Conservation (phyloP, 2,113 vertebrate species). For the Pan troglodytes region NHGRI_mPanTro3-v2.1_pri NC_072408.2:76635501-76636000, state of each 20-base stretch:
- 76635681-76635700: background rate
- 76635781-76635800: background rate
- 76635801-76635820: background rate
- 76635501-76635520: background rate
- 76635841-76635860: slow-evolving; percentile 15
- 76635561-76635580: background rate
- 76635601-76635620: background rate
- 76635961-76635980: background rate
- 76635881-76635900: slow-evolving; percentile 15
- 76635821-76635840: background rate
- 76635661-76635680: background rate
- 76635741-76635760: background rate
- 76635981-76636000: background rate
- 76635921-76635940: slow-evolving; percentile 32
- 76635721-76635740: background rate
- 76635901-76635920: slow-evolving; percentile 37
- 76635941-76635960: background rate
- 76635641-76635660: background rate
- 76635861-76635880: background rate
- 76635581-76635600: background rate
- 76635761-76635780: background rate
- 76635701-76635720: background rate
- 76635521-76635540: background rate
- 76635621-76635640: background rate
- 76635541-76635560: background rate